Evolutionary conservation across 1,140 invertebrate species (phyloP).

Genomic region (Aplysia californica): DNA sequence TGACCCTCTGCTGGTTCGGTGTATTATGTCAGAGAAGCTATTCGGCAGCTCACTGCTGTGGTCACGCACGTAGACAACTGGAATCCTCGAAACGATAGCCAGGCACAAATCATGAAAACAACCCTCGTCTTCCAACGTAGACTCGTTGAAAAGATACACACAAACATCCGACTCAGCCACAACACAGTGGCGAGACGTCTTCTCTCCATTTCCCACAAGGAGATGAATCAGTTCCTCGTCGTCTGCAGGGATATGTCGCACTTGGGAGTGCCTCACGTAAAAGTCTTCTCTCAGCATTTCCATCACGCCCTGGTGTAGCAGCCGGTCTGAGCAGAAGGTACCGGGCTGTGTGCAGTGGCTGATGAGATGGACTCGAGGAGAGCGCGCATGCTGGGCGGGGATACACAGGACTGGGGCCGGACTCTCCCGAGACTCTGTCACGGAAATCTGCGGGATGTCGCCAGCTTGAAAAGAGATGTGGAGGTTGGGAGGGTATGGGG

Average conservation of each 20-base stretch:
- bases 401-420: background rate
- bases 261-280: background rate
- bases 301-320: background rate
- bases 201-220: too few species aligned
- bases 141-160: conserved; percentile 15
- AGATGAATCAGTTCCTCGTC: too few species aligned
- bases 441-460: background rate
- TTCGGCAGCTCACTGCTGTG: background rate
- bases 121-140: background rate
- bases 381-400: background rate
- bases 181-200: too few species aligned
- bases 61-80: background rate
- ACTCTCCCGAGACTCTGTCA: background rate
- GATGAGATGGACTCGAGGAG: conserved; percentile 13
- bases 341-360: background rate
- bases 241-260: too few species aligned
- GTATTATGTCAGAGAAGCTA: background rate
- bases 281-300: conserved; percentile 10
- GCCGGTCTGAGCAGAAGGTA: background rate
- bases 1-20: background rate
- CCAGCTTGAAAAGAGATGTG: too few species aligned
- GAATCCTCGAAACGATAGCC: background rate
- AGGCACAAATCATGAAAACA: conserved; percentile 9
- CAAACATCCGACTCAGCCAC: conserved; percentile 7
- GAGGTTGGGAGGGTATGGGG: too few species aligned